A percentile compares a stretch with the other conserved stretches of the same genome.
These are phyloP conservation scores for Melanchra persicariae DNA, from an alignment of 2,888 invertebrate genomes.

Conservation along the genomic window DNA sequence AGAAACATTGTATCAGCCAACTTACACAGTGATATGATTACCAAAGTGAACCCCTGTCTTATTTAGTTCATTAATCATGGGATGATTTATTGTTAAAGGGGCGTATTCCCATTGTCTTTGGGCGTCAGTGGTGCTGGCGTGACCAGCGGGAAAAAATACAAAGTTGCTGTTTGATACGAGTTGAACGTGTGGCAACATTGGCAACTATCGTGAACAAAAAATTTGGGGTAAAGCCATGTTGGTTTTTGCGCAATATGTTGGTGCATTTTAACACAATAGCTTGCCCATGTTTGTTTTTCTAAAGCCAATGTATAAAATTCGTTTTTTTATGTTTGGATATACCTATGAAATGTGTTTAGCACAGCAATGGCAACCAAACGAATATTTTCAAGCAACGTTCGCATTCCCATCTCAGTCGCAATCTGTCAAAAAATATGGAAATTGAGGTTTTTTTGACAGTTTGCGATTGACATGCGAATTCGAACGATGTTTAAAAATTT, in stretches of 20 bases:
- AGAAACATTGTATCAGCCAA: constrained; percentile 62
- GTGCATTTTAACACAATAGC: constrained; percentile 41
- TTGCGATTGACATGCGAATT: no score
- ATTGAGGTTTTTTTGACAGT: no score
- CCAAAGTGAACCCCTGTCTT: constrained; percentile 72
- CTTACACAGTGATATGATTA: constrained; percentile 71
- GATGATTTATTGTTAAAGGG: constrained; percentile 84
- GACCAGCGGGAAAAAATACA: constrained; percentile 56
- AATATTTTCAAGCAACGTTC: no score
- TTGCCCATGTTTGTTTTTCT: constrained; percentile 8
- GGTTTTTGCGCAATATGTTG: constrained; percentile 32
- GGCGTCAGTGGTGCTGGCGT: constrained; percentile 54
- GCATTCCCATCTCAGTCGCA: no score
- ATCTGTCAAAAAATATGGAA: no score
- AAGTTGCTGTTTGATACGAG: constrained; percentile 53
- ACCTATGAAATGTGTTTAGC: constrained; percentile 24
- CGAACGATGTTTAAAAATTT: no score
- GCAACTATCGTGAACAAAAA: constrained; percentile 57
- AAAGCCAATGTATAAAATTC: constrained; percentile 22
- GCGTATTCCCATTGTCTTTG: constrained; percentile 74
- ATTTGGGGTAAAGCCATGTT: constrained; percentile 26
- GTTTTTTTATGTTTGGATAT: constrained; percentile 28
- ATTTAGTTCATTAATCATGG: constrained; percentile 85
- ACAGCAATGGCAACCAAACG: not conserved
- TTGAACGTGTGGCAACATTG: constrained; percentile 48